These are phyloP conservation scores for Carcina quercana DNA, from an alignment of 2,888 invertebrate species.

Conservation along the genomic window DNA sequence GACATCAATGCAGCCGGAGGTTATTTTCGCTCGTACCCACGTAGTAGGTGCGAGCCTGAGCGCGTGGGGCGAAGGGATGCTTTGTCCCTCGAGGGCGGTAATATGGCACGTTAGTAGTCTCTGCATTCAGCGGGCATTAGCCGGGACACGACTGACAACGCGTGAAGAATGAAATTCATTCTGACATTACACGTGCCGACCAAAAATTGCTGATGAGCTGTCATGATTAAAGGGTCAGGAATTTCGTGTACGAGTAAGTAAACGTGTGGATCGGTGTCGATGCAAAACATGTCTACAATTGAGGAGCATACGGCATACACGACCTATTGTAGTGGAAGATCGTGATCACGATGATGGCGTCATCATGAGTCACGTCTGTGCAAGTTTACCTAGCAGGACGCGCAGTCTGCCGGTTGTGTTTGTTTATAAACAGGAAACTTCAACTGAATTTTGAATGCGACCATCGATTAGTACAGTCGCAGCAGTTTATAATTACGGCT, in stretches of 20 bases:
- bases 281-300: no score
- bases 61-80: slow-evolving; percentile 16
- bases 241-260: no score
- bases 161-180: slow-evolving; percentile 33
- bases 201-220: slow-evolving; percentile 17
- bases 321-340: slow-evolving; percentile 1
- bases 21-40: slow-evolving; percentile 22
- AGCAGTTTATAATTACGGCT: no score
- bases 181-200: slow-evolving; percentile 23
- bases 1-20: slow-evolving; percentile 20
- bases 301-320: no score
- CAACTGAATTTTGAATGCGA: no score
- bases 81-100: slow-evolving; percentile 41
- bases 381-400: slow-evolving; percentile 17
- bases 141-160: slow-evolving; percentile 32
- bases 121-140: slow-evolving; percentile 57
- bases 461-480: no score
- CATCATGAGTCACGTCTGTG: slow-evolving; percentile 40
- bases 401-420: slow-evolving; percentile 27
- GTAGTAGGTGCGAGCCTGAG: slow-evolving; percentile 17
- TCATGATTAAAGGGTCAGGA: slow-evolving; percentile 14
- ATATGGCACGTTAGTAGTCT: slow-evolving; percentile 47
- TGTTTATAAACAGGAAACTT: slow-evolving; percentile 63
- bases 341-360: slow-evolving; percentile 36
- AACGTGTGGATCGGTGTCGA: no score